A percentile compares a stretch with the other conserved stretches of the same genome.
Conservation (phyloP, 1,140 invertebrate species). For the Drosophila sp. region DNA sequence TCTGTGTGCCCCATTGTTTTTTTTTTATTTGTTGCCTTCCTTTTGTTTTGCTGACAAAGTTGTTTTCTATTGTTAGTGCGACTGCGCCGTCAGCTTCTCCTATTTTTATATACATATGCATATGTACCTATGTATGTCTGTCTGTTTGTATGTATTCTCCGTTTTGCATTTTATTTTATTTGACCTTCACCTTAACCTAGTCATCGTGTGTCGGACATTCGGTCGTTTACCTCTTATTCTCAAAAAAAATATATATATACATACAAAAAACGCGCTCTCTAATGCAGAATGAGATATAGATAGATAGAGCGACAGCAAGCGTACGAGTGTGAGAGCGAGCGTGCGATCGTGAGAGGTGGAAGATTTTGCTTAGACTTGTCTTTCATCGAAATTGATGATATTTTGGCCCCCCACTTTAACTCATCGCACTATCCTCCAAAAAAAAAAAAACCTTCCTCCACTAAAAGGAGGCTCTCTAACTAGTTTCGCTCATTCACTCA, state of each 20-base stretch:
- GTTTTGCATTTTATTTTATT: conserved; percentile 62
- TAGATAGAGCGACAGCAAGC: conserved; percentile 2
- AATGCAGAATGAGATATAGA: conserved; percentile 4
- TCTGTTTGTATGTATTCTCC: background rate
- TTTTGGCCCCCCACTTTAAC: no score
- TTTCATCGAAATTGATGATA: background rate
- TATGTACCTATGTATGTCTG: no score
- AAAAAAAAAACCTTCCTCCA: no score
- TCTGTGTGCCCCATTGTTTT: background rate
- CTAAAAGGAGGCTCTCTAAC: conserved; percentile 31
- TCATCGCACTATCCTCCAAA: no score
- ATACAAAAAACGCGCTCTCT: conserved; percentile 14
- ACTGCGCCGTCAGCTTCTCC: conserved; percentile 59
- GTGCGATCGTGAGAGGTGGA: conserved; percentile 8
- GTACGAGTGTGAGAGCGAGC: background rate
- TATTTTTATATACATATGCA: background rate
- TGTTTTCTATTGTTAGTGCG: conserved; percentile 77
- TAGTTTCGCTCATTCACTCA: conserved; percentile 34
- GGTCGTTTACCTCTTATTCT: conserved; percentile 74
- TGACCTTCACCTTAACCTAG: conserved; percentile 83
- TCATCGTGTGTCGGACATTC: conserved; percentile 82
- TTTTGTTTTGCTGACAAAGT: conserved; percentile 65
- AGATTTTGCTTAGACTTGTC: background rate
- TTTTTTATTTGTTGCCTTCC: conserved; percentile 7
- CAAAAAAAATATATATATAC: conserved; percentile 30